These are phyloP conservation scores for Crotalus viridis DNA, from an alignment of 2,113 vertebrate species.

Conservation along the genomic window DNA sequence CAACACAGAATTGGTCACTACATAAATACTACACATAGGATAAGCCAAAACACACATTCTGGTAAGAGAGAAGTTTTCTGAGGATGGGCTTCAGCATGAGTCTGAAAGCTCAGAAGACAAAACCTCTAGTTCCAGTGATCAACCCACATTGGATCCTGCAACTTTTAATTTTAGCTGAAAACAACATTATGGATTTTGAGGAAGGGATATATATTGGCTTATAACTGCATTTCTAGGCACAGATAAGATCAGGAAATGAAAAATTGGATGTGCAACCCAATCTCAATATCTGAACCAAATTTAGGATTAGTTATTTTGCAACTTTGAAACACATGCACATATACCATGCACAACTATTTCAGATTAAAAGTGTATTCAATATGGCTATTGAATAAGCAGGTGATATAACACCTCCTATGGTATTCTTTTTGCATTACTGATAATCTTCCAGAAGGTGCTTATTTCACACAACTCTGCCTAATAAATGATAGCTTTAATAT, in stretches of 20 bases:
- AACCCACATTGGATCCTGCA: background rate
- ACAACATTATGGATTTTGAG: background rate
- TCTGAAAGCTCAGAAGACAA: background rate
- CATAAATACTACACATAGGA: background rate
- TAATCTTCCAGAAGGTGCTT: slow-evolving; percentile 4
- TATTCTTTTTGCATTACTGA: slow-evolving; percentile 24
- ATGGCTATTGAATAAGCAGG: background rate
- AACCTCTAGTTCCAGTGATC: too few species aligned
- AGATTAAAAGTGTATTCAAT: background rate
- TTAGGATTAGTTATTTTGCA: background rate
- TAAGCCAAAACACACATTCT: background rate
- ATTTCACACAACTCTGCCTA: slow-evolving; percentile 34
- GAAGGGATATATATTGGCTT: background rate
- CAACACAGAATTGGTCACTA: background rate
- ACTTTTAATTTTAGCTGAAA: background rate
- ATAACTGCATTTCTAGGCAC: background rate
- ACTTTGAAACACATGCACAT: background rate
- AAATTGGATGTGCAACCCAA: background rate
- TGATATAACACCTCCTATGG: background rate
- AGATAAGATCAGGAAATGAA: background rate
- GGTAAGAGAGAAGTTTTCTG: background rate
- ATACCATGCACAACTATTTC: background rate
- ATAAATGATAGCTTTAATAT: slow-evolving; percentile 48
- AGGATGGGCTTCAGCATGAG: background rate
- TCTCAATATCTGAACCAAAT: background rate